A percentile compares a stretch with the other conserved stretches of the same genome.
phyloP scores from a whole-genome alignment of 2,113 vertebrate species.

The Macrotus californicus region DNA sequence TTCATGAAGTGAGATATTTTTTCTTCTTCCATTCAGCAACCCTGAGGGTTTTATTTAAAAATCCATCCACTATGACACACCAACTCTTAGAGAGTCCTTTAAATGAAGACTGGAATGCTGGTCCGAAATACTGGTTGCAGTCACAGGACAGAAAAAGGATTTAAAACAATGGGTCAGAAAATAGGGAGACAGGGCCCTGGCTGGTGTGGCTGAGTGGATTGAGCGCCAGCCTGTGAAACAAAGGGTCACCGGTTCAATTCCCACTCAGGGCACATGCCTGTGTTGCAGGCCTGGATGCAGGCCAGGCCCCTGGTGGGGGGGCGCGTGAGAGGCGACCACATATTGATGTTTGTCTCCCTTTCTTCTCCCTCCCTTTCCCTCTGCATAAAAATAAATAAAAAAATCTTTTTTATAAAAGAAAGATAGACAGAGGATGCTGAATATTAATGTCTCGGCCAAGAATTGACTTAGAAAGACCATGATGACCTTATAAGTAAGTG shows the following conservation, averaged over 20 bases:
- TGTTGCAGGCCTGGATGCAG: no score
- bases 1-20: not conserved
- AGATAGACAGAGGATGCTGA: not conserved
- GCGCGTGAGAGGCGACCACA: no score
- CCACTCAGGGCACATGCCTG: no score
- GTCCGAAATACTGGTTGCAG: not conserved
- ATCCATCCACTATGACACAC: not conserved
- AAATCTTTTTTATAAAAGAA: no score
- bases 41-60: not conserved
- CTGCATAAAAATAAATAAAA: no score
- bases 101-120: not conserved
- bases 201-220: no score
- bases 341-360: no score
- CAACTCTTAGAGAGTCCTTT: not conserved
- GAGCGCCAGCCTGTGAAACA: no score
- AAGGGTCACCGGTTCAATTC: no score
- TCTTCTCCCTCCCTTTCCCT: no score
- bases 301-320: no score
- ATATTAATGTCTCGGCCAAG: not conserved
- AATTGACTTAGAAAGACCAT: not conserved
- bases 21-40: not conserved
- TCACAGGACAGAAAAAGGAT: not conserved
- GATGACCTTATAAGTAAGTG: not conserved
- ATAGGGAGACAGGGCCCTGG: no score
- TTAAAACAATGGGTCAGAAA: not conserved